These are phyloP conservation scores for Karalla daura DNA, from an alignment of 2,797 vertebrate genomes.

Conservation along the genomic window DNA sequence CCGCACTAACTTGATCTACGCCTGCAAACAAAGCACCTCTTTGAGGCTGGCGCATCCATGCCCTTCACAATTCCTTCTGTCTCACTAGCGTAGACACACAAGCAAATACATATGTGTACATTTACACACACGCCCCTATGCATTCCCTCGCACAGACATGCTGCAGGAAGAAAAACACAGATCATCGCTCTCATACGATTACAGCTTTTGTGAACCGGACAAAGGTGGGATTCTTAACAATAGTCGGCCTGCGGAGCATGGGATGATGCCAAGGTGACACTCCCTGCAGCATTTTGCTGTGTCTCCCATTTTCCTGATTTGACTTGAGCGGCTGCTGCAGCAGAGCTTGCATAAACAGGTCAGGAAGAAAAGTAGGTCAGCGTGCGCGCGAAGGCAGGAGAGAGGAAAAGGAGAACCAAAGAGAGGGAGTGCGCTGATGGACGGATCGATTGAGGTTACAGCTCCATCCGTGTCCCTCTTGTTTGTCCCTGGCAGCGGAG, in stretches of 20 bases:
- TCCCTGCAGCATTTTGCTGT: slow-evolving; percentile 55
- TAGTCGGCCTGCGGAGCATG: background rate
- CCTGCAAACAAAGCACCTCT: slow-evolving; percentile 76
- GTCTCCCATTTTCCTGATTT: slow-evolving; percentile 62
- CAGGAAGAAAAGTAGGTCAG: slow-evolving; percentile 86
- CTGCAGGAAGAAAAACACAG: background rate
- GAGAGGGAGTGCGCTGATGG: slow-evolving; percentile 18
- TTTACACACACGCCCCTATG: background rate
- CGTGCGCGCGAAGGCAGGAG: slow-evolving; percentile 39
- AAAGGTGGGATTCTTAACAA: slow-evolving; percentile 4
- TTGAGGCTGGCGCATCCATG: slow-evolving; percentile 71
- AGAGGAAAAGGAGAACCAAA: slow-evolving; percentile 14
- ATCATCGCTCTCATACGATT: background rate
- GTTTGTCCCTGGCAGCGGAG: slow-evolving; percentile 50
- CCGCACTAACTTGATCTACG: slow-evolving; percentile 68
- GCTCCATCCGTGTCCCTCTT: slow-evolving; percentile 46
- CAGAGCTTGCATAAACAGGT: slow-evolving; percentile 78
- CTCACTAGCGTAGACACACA: background rate
- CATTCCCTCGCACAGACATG: slow-evolving; percentile 11
- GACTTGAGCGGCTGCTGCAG: slow-evolving; percentile 54
- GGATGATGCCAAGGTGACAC: slow-evolving; percentile 67
- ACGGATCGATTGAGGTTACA: slow-evolving; percentile 54
- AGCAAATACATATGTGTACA: background rate
- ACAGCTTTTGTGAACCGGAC: background rate
- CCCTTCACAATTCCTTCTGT: slow-evolving; percentile 64